Base-by-base conservation (phyloP, 2,113 vertebrate species). In the Prunella himalayana region DNA sequence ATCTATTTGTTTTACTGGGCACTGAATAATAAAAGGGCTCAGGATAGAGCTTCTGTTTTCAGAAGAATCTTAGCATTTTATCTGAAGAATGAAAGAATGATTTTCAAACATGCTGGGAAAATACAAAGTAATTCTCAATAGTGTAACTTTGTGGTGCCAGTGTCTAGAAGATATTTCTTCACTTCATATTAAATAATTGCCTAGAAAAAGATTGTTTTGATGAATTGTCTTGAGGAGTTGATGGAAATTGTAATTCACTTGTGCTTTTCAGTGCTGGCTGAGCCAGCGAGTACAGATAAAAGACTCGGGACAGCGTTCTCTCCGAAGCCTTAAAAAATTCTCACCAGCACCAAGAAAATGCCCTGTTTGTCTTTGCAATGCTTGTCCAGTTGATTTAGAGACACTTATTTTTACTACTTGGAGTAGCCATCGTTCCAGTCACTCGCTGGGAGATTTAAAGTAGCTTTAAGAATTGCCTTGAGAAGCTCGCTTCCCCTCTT, bases 1-100 rank as follows among this genome's bases (percentile, higher is more conserved):
- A 97, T 96, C 92, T 95, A 33, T 97, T 97, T 96, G 91, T 92
- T 97, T 97, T 96, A 96, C 91, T 88, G 84, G 94, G 82, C 63
- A 57, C 88, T 80, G 88, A 28, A 49, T 9, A 9, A 30, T 25
- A 45, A 78, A 94, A 91, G 49, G 61, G 47, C 86, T 94, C 30
- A 70, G 92, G 88, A 47, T 13, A 88, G 96, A 92, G 71, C 91
- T 95, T 35, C 90, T 75, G 13, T 94, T 97, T 97, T 97, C 92
- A 96, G 4, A 75, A 89, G 92, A 89, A 94, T 94, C 89, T 96
- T 94, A 90, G 45, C 33, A 65, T 95, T 97, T 97, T 95, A 95
- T 97, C 95, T 94, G 86, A 85, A 94, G 91, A 96, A 77, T 88
- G 97, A 95, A 97, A 94, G 92, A 97, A 95, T 81, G 79, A 89